These are phyloP conservation scores for Clarias macrocephalus DNA, from an alignment of 2,113 vertebrate species.

Conservation along the genomic window DNA sequence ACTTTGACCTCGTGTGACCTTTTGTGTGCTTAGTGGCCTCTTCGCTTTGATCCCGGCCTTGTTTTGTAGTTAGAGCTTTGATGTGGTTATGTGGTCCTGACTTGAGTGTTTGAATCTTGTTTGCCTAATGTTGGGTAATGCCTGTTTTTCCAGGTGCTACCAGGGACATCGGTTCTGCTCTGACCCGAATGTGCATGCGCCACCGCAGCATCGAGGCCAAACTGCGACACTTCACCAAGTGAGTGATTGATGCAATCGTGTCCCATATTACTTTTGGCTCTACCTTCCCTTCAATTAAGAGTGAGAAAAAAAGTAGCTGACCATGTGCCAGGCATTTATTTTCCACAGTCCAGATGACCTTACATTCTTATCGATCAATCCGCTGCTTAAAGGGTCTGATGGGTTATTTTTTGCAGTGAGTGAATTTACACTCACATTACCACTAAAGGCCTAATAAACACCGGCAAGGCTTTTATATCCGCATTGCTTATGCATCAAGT, in stretches of 20 bases:
- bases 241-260: constrained; percentile 53
- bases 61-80: not conserved
- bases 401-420: constrained; percentile 43
- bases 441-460: not conserved
- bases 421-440: constrained; percentile 36
- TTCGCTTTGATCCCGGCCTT: not conserved
- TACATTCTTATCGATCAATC: constrained; percentile 42
- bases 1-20: not conserved
- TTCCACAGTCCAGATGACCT: constrained; percentile 48
- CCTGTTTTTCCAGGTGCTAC: constrained; percentile 82
- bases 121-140: not conserved
- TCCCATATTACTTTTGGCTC: constrained; percentile 37
- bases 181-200: constrained; percentile 98
- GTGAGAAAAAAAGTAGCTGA: constrained; percentile 20
- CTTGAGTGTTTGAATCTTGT: not conserved
- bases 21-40: not conserved
- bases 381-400: constrained; percentile 44
- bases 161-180: constrained; percentile 91
- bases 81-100: not conserved
- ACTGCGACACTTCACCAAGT: constrained; percentile 97
- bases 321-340: constrained; percentile 49
- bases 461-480: constrained; percentile 14
- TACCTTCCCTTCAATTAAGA: constrained; percentile 38
- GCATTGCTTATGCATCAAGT: constrained; percentile 25
- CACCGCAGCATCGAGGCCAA: constrained; percentile 98